Evolutionary conservation across 2,113 vertebrate genomes (phyloP), one percentile per base, ranked within the genome.

Genomic region (Tricholaema leucomelas): DNA sequence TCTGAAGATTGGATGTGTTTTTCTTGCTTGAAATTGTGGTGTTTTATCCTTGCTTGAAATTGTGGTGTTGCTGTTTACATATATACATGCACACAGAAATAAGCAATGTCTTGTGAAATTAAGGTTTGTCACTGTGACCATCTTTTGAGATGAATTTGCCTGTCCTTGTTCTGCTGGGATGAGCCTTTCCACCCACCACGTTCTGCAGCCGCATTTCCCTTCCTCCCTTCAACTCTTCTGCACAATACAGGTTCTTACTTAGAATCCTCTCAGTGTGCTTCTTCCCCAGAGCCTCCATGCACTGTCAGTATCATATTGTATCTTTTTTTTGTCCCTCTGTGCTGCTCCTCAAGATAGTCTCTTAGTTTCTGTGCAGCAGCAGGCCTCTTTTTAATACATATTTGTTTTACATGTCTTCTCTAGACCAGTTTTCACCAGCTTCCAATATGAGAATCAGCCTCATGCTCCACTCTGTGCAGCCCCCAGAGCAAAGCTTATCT

Each of bases 401-500:
- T 23, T 86, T 86, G 9, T 6, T 79, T 38, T 58, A 5, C 15
- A 4, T 54, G 6, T 59, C 58, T 92, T 73, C 79, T 40, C 25
- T 61, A 63, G 65, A 65, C 10, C 55, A 23, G 75, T 50, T 86
- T 77, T 42, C 46, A 73, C 48, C 66, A 69, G 40, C 54, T 94
- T 24, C 81, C 63, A 72, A 3, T 15, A 5, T 24, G 12, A 81
- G 61, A 75, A 65, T 78, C 54, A 90, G 42, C 66, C 19, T 44
- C 9, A 2, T 67, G 50, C 33, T 59, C 66, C 63, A 69, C n/a
- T 69, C 56, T 10, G 1, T 50, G 42, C 75, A 81, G 17, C 36
- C 58, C 83, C 58, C 91, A 87, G 74, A 67, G 80, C 60, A 92
- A 87, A 90, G 67, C 54, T 87, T 85, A 80, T 48, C 60, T 88